phyloP scores from a whole-genome alignment of 2,797 vertebrate genomes.

The Coendou prehensilis region DNA sequence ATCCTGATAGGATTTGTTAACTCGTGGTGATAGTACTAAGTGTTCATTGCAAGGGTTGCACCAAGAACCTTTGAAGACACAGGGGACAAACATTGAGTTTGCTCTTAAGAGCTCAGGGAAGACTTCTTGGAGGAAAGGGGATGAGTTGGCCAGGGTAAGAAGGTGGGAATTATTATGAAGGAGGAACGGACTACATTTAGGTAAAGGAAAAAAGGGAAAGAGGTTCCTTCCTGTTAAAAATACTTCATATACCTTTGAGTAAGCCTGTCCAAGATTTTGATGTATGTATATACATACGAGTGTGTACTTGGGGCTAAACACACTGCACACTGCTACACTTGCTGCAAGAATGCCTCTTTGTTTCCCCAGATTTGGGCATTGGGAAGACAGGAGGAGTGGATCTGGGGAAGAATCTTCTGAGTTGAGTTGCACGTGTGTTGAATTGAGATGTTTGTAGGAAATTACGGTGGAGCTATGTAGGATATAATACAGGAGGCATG shows the following conservation, averaged over 20 bases:
- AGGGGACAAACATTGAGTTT: neutral
- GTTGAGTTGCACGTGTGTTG: neutral
- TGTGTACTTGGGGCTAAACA: neutral
- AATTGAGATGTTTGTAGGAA: neutral
- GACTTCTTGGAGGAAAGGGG: neutral
- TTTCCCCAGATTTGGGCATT: neutral
- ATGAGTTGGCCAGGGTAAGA: neutral
- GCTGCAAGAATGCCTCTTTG: neutral
- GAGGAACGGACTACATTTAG: neutral
- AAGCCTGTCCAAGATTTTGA: neutral
- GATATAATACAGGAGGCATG: neutral
- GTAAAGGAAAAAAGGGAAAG: neutral
- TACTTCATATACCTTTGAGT: neutral
- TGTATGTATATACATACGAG: neutral
- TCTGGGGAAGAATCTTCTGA: neutral
- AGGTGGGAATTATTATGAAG: neutral
- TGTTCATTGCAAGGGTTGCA: neutral
- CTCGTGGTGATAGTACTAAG: neutral
- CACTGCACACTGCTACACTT: neutral
- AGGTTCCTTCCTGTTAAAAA: slow-evolving; percentile 26
- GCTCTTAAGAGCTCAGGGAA: neutral
- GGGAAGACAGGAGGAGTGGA: neutral
- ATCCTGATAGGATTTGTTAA: neutral
- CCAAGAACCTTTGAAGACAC: neutral
- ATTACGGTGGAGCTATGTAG: neutral